Conservation (phyloP, 2,888 invertebrate species). For the Tortricodes alternella region DNA sequence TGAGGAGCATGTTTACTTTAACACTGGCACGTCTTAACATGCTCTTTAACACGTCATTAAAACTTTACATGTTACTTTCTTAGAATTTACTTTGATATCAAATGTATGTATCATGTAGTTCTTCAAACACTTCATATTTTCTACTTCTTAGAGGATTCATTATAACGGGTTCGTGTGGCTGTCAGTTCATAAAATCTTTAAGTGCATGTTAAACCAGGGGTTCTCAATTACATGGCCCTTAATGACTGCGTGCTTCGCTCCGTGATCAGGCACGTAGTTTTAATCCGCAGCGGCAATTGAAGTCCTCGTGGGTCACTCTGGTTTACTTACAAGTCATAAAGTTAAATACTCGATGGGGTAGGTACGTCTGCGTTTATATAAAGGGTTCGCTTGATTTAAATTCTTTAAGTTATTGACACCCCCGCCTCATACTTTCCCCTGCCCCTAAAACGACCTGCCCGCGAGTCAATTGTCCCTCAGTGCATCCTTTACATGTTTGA, state of each 20-base stretch:
- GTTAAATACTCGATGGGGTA: not conserved
- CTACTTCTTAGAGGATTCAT: not conserved
- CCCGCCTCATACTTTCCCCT: no score
- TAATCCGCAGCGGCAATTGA: slow-evolving; percentile 12
- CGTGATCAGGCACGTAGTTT: slow-evolving; percentile 6
- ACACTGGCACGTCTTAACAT: slow-evolving; percentile 39
- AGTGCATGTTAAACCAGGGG: slow-evolving; percentile 15
- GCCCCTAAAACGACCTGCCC: no score
- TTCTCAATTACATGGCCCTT: slow-evolving; percentile 22
- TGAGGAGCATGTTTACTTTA: slow-evolving; percentile 45
- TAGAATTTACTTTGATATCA: slow-evolving; percentile 25
- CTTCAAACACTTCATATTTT: slow-evolving; percentile 21
- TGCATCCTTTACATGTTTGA: no score
- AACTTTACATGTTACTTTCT: slow-evolving; percentile 27
- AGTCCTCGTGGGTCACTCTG: not conserved
- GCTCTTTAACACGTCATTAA: slow-evolving; percentile 25
- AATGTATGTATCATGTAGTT: slow-evolving; percentile 5
- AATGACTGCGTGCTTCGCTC: slow-evolving; percentile 2
- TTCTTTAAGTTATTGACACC: no score
- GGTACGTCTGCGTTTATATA: not conserved
- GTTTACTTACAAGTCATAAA: not conserved
- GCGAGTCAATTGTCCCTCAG: no score
- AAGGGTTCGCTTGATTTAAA: no score
- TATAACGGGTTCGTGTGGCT: not conserved
- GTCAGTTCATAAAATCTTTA: not conserved